phyloP scores from a whole-genome alignment of 2,888 invertebrate genomes.

The Amorpha juglandis region DNA sequence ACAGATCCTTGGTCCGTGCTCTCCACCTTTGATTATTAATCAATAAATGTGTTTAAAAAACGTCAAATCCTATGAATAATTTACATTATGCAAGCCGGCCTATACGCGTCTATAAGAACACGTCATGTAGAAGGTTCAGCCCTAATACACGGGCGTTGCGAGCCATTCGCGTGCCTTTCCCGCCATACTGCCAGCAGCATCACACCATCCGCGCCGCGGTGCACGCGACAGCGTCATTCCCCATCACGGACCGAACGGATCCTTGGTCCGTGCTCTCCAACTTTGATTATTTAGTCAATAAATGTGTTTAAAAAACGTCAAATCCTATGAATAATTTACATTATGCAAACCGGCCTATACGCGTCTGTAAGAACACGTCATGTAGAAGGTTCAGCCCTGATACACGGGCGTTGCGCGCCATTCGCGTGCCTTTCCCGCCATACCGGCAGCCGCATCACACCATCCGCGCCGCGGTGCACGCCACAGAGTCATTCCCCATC shows the following conservation, averaged over 20 bases:
- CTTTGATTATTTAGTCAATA: too few species aligned
- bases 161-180: constrained; percentile 64
- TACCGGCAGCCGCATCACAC: constrained; percentile 46
- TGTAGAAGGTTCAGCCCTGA: constrained; percentile 52
- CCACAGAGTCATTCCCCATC: constrained; percentile 35
- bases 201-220: constrained; percentile 43
- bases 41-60: too few species aligned
- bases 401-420: constrained; percentile 39
- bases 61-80: too few species aligned
- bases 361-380: not conserved
- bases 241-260: constrained; percentile 29
- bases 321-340: too few species aligned
- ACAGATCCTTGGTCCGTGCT: too few species aligned
- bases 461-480: constrained; percentile 40
- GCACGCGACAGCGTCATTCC: constrained; percentile 33
- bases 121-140: constrained; percentile 41
- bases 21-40: too few species aligned
- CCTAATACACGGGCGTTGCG: constrained; percentile 48
- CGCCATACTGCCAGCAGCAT: constrained; percentile 50
- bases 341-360: too few species aligned
- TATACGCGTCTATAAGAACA: not conserved
- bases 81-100: too few species aligned
- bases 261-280: too few species aligned
- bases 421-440: constrained; percentile 67
- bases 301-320: too few species aligned